phyloP scores from a whole-genome alignment of 2,113 vertebrate species.

The Rhynchomys soricoides region DNA sequence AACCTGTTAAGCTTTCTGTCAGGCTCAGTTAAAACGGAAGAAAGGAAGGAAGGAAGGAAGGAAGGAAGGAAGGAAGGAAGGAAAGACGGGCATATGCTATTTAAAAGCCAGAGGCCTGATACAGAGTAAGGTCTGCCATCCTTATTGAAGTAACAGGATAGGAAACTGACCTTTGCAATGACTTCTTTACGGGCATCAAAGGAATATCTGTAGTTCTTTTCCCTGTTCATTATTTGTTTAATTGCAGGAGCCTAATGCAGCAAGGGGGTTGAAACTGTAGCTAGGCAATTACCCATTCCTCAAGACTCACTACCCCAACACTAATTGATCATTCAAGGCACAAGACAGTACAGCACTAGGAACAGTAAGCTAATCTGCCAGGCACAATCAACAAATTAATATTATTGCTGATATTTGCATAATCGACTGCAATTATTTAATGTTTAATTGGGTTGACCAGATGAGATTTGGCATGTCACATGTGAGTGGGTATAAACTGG shows the following conservation, averaged over 20 bases:
- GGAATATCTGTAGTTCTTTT: constrained; percentile 85
- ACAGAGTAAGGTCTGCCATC: constrained; percentile 1
- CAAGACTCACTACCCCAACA: constrained; percentile 83
- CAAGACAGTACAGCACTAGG: constrained; percentile 84
- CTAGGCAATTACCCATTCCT: constrained; percentile 87
- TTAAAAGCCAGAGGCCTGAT: constrained; percentile 3
- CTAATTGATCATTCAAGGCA: constrained; percentile 86
- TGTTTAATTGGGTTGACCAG: constrained; percentile 87
- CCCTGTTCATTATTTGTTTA: constrained; percentile 84
- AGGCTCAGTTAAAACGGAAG: not conserved
- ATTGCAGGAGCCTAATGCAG: constrained; percentile 84
- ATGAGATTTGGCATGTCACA: constrained; percentile 85
- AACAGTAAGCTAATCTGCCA: constrained; percentile 84
- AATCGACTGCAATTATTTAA: constrained; percentile 88
- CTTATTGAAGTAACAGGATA: constrained; percentile 46
- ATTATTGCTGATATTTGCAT: constrained; percentile 88
- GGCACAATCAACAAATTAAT: constrained; percentile 88
- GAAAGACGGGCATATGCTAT: not conserved
- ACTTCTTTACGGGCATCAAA: constrained; percentile 76
- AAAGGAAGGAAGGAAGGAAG: not conserved
- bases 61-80: not conserved
- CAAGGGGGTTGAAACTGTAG: constrained; percentile 83
- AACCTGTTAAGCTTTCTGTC: not conserved
- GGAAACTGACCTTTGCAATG: constrained; percentile 63
- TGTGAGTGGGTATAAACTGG: constrained; percentile 80